Evolutionary conservation across 2,888 invertebrate species (phyloP), one percentile per base, ranked within the genome.

Genomic region (Eristalis pertinax): DNA sequence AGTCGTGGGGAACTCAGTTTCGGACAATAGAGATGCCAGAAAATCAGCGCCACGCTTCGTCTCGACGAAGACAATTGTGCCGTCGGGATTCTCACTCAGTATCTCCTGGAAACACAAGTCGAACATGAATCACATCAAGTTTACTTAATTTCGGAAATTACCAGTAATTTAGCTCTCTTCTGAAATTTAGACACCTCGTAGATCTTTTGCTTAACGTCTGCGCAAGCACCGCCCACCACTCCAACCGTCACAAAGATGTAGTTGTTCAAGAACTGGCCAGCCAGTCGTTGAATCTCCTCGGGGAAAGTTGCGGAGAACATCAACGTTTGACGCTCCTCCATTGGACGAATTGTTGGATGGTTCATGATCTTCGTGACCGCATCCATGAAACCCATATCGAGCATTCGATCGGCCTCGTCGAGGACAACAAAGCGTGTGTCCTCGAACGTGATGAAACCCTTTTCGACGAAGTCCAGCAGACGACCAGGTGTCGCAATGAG

Each of bases 301-400:
- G 99, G 99, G 94, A 99, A 99, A 15, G 99, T 99, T 2, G 99
- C 99, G 19, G 99, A 99, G 94, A 99, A 99, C 99, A 99, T 99
- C 35, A 99, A 95, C 0, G 99, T 99, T 93, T 99, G 99, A 81
- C 99, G 95, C 95, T 97, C 95, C 95, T 94, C 94, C 88, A 96
- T 95, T 0, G 95, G 93, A 26, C 98, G 98, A 99, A 99, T 99
- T 4, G 96, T 95, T 5, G 94, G 92, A 91, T 98, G 96, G 0
- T 94, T 94, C 92, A 97, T 95, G 92, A 98, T 96, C 91, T 97
- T 96, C 90, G 98, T 97, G 78, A 99, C 97, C 91, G 97, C 97
- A 0, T 98, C 97, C 93, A 99, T 98, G 93, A 99, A 99, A 91
- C 99, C 99, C 99, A 99, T 99, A 93, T 99, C 99, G 90, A 99